Percentiles rank a stretch among this genome's conserved stretches.
Evolutionary conservation across 2,113 vertebrate genomes (phyloP).

Genomic region (Garra rufa): DNA sequence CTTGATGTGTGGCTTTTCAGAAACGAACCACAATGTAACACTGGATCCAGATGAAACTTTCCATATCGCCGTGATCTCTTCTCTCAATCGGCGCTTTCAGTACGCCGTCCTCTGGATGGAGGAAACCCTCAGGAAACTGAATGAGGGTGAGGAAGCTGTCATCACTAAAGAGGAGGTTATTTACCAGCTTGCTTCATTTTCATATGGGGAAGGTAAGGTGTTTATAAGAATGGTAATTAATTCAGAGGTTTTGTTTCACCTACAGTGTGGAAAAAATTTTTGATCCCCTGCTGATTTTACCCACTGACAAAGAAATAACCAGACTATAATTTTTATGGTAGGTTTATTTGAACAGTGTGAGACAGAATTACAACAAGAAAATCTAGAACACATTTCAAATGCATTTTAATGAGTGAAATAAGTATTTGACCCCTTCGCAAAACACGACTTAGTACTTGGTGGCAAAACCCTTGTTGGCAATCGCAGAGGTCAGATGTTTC

Average conservation of each 20-base stretch:
- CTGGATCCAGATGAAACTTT: slow-evolving; percentile 57
- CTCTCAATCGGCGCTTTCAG: slow-evolving; percentile 24
- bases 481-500: too few species aligned
- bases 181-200: slow-evolving; percentile 4
- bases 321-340: too few species aligned
- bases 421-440: too few species aligned
- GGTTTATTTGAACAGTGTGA: too few species aligned
- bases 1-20: neutral
- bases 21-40: neutral
- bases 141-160: neutral
- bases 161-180: slow-evolving; percentile 45
- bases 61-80: slow-evolving; percentile 52
- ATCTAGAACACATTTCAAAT: too few species aligned
- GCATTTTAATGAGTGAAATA: too few species aligned
- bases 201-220: neutral
- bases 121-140: slow-evolving; percentile 52
- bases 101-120: slow-evolving; percentile 50
- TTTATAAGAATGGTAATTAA: neutral
- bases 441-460: too few species aligned
- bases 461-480: too few species aligned
- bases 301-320: too few species aligned
- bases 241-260: neutral
- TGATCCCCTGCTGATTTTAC: too few species aligned
- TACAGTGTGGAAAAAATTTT: too few species aligned
- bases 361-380: too few species aligned